Evolutionary conservation across 2,888 invertebrate species (phyloP).

Genomic region (Agapostemon virescens): DNA sequence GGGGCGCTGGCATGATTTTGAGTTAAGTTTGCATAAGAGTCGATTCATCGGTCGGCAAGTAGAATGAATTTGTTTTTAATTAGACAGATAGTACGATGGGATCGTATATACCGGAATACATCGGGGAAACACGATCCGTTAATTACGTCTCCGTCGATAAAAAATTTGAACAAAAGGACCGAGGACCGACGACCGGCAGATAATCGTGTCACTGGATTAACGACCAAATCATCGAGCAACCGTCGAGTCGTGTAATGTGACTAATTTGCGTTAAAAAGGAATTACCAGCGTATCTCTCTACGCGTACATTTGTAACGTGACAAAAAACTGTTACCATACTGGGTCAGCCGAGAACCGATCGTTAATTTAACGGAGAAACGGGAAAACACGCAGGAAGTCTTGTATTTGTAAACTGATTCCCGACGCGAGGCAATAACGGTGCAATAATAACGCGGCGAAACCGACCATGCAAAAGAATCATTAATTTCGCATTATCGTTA

Average conservation of each 20-base stretch:
- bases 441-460: neutral
- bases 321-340: constrained; percentile 30
- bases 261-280: constrained; percentile 11
- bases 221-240: constrained; percentile 20
- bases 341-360: neutral
- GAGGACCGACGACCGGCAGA: constrained; percentile 4
- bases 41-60: neutral
- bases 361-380: neutral
- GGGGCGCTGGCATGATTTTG: constrained; percentile 6
- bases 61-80: neutral
- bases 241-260: neutral
- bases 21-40: neutral
- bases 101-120: neutral
- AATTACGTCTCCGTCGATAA: constrained; percentile 8
- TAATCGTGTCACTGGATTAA: constrained; percentile 26
- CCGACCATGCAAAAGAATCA: neutral
- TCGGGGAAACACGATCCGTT: neutral
- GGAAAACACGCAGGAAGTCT: neutral
- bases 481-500: neutral
- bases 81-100: neutral
- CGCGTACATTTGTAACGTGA: constrained; percentile 15
- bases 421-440: neutral
- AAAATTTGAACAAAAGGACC: constrained; percentile 17
- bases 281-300: neutral
- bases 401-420: neutral